These are phyloP conservation scores for Nasonia longicornis DNA, from an alignment of 1,140 invertebrate species.

Conservation along the genomic window DNA sequence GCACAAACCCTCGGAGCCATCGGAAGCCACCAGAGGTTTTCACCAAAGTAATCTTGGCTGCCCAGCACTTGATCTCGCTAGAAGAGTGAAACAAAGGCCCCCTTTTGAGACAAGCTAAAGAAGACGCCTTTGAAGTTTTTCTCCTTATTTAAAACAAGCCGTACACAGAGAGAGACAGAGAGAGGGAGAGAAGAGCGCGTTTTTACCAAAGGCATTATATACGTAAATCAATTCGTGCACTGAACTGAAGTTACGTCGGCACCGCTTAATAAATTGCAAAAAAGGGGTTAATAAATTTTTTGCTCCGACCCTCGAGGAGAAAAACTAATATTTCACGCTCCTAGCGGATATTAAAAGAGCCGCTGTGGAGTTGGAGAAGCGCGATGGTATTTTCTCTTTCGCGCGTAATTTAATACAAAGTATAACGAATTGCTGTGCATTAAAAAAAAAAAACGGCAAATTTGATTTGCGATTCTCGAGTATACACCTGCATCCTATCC, in stretches of 20 bases:
- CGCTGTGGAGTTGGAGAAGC: too few relatives aligned
- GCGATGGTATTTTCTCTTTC: too few relatives aligned
- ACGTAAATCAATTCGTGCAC: neutral
- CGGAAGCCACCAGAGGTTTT: neutral
- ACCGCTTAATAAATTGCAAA: too few relatives aligned
- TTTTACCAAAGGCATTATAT: neutral
- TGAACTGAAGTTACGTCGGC: too few relatives aligned
- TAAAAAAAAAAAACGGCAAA: too few relatives aligned
- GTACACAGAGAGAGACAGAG: neutral
- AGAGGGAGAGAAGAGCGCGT: neutral
- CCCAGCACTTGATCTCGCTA: neutral
- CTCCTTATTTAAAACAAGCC: neutral
- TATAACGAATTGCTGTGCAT: too few relatives aligned
- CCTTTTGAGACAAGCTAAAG: neutral
- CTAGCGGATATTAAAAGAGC: too few relatives aligned
- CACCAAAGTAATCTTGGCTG: neutral
- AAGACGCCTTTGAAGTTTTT: neutral
- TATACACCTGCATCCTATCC: too few relatives aligned
- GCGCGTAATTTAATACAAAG: too few relatives aligned
- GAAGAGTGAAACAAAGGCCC: neutral
- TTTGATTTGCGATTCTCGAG: too few relatives aligned
- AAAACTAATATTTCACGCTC: too few relatives aligned
- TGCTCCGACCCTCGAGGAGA: neutral
- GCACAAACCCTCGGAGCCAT: neutral
- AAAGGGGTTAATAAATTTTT: neutral